phyloP scores from a whole-genome alignment of 2,888 invertebrate genomes.

The Lasius platythorax region DNA sequence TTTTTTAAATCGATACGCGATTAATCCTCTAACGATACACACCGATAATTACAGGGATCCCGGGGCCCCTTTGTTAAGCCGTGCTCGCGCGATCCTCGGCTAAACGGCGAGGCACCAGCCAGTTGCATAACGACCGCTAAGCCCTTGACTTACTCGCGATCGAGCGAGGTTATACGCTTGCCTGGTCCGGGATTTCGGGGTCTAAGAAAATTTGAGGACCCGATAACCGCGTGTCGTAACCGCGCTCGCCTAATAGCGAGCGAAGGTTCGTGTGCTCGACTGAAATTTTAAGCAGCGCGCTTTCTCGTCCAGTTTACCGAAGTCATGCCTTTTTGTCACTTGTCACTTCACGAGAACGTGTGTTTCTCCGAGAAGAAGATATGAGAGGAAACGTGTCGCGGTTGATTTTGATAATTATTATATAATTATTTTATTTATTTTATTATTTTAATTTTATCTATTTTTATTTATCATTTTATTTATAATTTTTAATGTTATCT shows the following conservation, averaged over 20 bases:
- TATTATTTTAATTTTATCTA: no score
- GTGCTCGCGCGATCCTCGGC: constrained; percentile 32
- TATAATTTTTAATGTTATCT: no score
- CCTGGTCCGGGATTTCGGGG: constrained; percentile 41
- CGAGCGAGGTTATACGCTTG: constrained; percentile 20
- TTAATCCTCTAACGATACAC: constrained; percentile 49
- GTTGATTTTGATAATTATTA: neutral
- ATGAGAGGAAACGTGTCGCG: neutral
- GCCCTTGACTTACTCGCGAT: constrained; percentile 56
- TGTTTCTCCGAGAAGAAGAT: neutral
- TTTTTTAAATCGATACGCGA: constrained; percentile 41
- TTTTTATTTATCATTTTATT: no score
- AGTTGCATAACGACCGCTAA: constrained; percentile 60
- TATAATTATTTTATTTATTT: no score
- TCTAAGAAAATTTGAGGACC: constrained; percentile 47
- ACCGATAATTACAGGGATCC: constrained; percentile 50
- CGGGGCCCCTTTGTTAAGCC: constrained; percentile 38
- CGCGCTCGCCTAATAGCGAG: constrained; percentile 49
- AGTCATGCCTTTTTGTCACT: constrained; percentile 5
- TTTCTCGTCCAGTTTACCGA: constrained; percentile 9
- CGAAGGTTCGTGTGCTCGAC: constrained; percentile 51
- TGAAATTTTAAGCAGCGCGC: constrained; percentile 61
- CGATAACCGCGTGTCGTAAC: constrained; percentile 52
- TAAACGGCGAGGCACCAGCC: constrained; percentile 11
- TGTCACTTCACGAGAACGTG: neutral